These are phyloP conservation scores for Sesia bembeciformis DNA, from an alignment of 2,888 invertebrate genomes.

Conservation along the genomic window DNA sequence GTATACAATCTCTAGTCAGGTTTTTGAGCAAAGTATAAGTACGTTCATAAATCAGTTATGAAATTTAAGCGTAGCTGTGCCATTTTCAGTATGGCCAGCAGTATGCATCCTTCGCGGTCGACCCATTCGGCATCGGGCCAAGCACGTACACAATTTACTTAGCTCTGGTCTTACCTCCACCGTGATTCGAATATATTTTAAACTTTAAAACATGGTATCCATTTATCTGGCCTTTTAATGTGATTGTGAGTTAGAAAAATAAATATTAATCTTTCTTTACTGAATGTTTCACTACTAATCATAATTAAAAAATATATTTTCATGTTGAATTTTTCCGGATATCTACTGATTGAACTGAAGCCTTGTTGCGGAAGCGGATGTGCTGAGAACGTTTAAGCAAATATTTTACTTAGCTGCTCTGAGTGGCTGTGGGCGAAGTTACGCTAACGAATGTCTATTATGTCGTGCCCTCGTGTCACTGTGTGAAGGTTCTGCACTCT, in stretches of 20 bases:
- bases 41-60: neutral
- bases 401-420: conserved; percentile 50
- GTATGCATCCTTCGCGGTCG: conserved; percentile 38
- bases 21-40: neutral
- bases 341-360: no score
- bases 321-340: no score
- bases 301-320: no score
- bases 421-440: conserved; percentile 38
- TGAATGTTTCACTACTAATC: no score
- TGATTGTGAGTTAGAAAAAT: neutral
- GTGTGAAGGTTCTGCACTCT: conserved; percentile 71
- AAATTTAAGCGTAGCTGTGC: neutral
- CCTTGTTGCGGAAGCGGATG: no score
- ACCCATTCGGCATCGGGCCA: conserved; percentile 63
- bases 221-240: neutral
- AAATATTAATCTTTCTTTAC: no score
- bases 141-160: conserved; percentile 71
- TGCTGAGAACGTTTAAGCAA: conserved; percentile 18
- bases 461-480: conserved; percentile 64
- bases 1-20: neutral
- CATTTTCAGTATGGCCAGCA: conserved; percentile 15
- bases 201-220: conserved; percentile 30
- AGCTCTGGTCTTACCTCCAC: conserved; percentile 40
- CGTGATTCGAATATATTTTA: conserved; percentile 60
- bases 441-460: conserved; percentile 70